Evolutionary conservation across 2,797 vertebrate genomes (phyloP), one percentile per base, ranked within the genome.

Genomic region (Philypnodon macrostomus): DNA sequence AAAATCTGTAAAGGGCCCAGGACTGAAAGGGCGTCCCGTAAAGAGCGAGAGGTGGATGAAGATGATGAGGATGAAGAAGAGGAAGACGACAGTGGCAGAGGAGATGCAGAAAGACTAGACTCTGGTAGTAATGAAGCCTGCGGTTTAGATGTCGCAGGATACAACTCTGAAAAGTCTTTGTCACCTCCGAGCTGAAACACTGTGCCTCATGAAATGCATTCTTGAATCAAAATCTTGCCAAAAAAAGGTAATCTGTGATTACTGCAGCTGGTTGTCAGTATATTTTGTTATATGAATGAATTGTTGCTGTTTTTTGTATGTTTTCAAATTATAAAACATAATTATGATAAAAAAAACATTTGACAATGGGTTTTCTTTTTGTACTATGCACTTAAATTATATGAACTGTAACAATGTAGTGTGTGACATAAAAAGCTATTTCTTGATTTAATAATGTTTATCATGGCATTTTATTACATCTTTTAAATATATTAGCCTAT

Each of bases 1-100:
- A 99, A 98, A 85, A 98, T 96, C 77, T 99, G 96, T 84, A 98
- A 97, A 83, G 95, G 95, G 12, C 95, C 95, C 14, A 93, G 91
- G 47, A 87, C 73, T 0, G 92, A 93, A 4, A 90, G 93, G 6
- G 81, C 83, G 0, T 90, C 91, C 0, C 90, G 91, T 10, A 85
- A 87, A 30, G 85, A 84, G 37, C 92, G 85, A 1, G 92, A 91
- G 0, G 85, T 88, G 3, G 89, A 88, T 0, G 84, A 87, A 1
- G 82, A 80, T 0, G 76, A 83, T 0, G 88, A 91, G 0, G 85
- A 81, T 0, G 85, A 83, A 1, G 77, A 72, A 0, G 71, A 58
- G 12, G 77, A 68, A 7, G 74, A 54, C 12, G 41, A 44, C 26
- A 18, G 16, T 35, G 16, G 69, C 52, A 12, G 77, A 67, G 10